These are phyloP conservation scores for Phycodurus eques DNA, from an alignment of 2,113 vertebrate species.

Conservation along the genomic window DNA sequence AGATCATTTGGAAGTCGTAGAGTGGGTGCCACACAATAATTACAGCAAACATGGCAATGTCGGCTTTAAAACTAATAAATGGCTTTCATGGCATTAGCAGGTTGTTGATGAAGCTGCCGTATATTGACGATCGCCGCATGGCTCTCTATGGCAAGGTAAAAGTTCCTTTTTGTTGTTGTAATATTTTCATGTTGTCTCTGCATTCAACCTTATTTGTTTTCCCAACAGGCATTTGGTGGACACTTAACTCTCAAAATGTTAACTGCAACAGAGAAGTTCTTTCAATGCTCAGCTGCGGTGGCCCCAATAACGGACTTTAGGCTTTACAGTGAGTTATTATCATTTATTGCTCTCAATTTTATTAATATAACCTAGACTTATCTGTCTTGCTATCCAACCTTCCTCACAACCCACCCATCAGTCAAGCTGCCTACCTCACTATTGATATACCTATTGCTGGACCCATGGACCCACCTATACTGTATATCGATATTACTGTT, in stretches of 20 bases:
- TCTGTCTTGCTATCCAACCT: neutral
- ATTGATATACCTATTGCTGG: neutral
- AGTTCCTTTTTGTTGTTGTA: conserved; percentile 6
- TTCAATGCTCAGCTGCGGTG: conserved; percentile 71
- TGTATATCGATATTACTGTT: neutral
- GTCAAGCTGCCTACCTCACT: neutral
- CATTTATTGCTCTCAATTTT: neutral
- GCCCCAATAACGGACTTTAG: conserved; percentile 81
- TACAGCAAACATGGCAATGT: conserved; percentile 1
- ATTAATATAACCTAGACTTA: neutral
- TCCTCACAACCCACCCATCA: neutral
- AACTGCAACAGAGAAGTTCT: conserved; percentile 70
- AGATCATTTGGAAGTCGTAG: conserved; percentile 71
- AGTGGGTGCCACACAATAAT: conserved; percentile 65
- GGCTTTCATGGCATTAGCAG: conserved; percentile 52
- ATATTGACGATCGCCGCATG: conserved; percentile 75
- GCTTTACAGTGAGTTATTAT: conserved; percentile 74
- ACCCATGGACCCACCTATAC: too few species aligned
- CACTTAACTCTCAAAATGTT: conserved; percentile 81
- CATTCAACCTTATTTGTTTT: neutral
- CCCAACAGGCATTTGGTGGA: conserved; percentile 75
- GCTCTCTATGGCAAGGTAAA: conserved; percentile 80
- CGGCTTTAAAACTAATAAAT: neutral
- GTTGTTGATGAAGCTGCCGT: conserved; percentile 73
- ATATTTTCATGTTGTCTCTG: conserved; percentile 7